Percentiles rank a stretch among this genome's conserved stretches.
Conservation (phyloP, 1,140 invertebrate species). For the Drosophila chauvacae region DNA sequence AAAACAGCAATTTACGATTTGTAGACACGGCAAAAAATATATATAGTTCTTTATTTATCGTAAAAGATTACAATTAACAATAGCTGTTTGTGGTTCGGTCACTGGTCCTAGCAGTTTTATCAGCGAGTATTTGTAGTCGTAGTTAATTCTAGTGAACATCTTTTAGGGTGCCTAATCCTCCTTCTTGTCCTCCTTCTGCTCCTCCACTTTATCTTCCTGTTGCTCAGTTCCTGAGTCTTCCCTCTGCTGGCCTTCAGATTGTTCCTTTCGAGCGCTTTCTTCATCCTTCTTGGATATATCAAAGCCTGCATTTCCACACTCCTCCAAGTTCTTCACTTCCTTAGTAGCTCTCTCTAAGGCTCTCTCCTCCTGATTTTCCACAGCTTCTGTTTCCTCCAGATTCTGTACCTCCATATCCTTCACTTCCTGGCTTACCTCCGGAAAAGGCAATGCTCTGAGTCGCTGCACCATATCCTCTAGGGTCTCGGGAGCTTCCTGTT, state of each 20-base stretch:
- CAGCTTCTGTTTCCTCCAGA: too few species aligned
- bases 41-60: constrained; percentile 25
- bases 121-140: constrained; percentile 50
- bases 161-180: constrained; percentile 29
- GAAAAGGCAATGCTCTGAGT: constrained; percentile 61
- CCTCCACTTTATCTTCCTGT: not conserved
- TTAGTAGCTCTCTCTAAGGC: not conserved
- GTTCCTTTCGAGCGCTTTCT: not conserved
- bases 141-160: constrained; percentile 61
- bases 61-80: constrained; percentile 4
- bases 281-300: not conserved
- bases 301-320: not conserved
- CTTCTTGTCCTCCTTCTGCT: not conserved
- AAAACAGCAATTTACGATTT: not conserved
- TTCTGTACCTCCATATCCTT: not conserved
- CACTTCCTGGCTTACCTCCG: constrained; percentile 12
- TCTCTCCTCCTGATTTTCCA: not conserved
- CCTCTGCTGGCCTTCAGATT: not conserved
- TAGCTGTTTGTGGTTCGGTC: not conserved
- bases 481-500: constrained; percentile 41
- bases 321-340: not conserved
- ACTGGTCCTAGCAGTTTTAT: constrained; percentile 37
- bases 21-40: constrained; percentile 14
- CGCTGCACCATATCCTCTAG: constrained; percentile 77
- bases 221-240: not conserved